Percentiles rank a stretch among this genome's conserved stretches.
These are phyloP conservation scores for Hetaerina titia DNA, from an alignment of 2,888 invertebrate species.

Conservation along the genomic window DNA sequence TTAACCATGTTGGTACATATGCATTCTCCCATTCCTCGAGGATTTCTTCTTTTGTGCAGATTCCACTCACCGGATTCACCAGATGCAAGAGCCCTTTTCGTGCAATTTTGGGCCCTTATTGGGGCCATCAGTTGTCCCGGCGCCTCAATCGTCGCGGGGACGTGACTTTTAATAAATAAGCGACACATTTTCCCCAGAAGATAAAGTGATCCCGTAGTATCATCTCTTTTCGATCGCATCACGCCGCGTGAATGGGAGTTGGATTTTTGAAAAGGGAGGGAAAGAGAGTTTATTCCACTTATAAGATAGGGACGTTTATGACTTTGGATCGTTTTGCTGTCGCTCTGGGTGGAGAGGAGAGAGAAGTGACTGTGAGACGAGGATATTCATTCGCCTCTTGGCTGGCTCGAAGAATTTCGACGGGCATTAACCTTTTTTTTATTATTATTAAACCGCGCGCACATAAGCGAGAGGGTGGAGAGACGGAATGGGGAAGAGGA, in stretches of 20 bases:
- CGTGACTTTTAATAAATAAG: no score
- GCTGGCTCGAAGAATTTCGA: background rate
- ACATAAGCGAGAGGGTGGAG: no score
- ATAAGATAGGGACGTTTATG: background rate
- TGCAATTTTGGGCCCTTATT: no score
- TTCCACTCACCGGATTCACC: no score
- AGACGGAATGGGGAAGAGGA: background rate
- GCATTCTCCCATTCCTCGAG: no score
- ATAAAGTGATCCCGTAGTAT: background rate
- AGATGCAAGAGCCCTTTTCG: no score
- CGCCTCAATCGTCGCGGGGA: no score
- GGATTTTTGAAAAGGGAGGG: background rate
- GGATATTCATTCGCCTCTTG: background rate
- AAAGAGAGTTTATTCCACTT: background rate
- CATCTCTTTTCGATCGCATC: background rate
- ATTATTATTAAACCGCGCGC: no score
- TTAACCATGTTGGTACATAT: no score
- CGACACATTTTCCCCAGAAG: background rate
- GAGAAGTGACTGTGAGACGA: background rate
- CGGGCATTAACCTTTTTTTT: background rate
- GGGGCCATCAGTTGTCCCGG: no score
- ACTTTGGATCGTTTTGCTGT: background rate
- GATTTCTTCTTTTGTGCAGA: no score
- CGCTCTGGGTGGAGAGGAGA: background rate
- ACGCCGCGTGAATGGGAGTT: background rate